Evolutionary conservation across 2,888 invertebrate genomes (phyloP).

Genomic region (Tachina grossa): DNA sequence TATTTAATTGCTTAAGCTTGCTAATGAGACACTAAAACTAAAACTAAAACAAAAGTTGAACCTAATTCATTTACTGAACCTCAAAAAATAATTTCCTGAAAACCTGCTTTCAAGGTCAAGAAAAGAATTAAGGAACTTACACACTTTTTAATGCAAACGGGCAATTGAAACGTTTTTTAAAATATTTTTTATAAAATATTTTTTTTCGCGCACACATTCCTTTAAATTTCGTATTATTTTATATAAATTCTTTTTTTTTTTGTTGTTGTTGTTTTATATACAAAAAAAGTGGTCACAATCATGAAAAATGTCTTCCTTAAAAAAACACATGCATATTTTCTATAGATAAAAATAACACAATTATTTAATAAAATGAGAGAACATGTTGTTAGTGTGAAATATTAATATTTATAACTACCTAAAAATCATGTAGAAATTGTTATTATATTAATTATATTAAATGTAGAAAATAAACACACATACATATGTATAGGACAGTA

Average conservation of each 20-base stretch:
- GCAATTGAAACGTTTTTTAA: too few species aligned
- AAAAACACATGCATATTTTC: slow-evolving; percentile 62
- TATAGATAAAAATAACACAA: slow-evolving; percentile 23
- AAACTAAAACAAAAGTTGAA: too few species aligned
- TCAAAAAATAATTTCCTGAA: too few species aligned
- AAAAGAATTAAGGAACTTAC: too few species aligned
- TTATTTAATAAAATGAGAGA: neutral
- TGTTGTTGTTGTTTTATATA: too few species aligned
- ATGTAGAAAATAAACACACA: slow-evolving; percentile 38
- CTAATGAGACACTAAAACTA: too few species aligned
- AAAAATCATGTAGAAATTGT: slow-evolving; percentile 61
- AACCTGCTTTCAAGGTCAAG: too few species aligned
- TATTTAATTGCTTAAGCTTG: too few species aligned
- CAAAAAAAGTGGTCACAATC: slow-evolving; percentile 77
- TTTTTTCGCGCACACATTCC: neutral
- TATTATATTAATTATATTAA: slow-evolving; percentile 57
- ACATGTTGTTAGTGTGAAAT: slow-evolving; percentile 38
- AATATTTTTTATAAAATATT: neutral
- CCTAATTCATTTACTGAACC: too few species aligned
- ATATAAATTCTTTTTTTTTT: neutral
- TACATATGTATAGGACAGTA: slow-evolving; percentile 1
- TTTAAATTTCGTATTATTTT: neutral
- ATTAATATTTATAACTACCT: neutral
- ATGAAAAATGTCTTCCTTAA: slow-evolving; percentile 78
- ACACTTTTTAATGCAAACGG: too few species aligned